Base-by-base conservation (phyloP, 2,113 vertebrate genomes). In the Bombycilla garrulus region DNA sequence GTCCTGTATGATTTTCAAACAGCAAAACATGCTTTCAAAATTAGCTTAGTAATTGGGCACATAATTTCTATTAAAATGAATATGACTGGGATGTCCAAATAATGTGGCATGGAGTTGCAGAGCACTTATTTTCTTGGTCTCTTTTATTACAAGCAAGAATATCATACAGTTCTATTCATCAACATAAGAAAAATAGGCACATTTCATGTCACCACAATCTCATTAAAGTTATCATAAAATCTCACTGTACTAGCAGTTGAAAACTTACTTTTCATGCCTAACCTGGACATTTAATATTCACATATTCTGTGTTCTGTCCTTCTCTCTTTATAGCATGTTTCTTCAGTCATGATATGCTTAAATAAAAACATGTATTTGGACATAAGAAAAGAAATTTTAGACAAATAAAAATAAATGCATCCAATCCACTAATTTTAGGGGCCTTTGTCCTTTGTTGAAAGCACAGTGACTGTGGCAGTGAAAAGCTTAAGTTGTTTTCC, bases 11-110 rank as follows among this genome's bases (percentile, higher is more conserved):
- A 53, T 79, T 89, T 92, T 93, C 53, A 90, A 95, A 84, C 7
- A 86, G 12, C 13, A 86, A 93, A 93, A 45, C 81, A 80, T 47
- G 77, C 81, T 97, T 97, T 89, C 73, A 91, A 92, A 95, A 92
- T 86, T 83, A 86, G 19, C 26, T 78, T 64, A 71, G 88, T 67
- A 81, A 93, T 74, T 93, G 20, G 51, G 56, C 80, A 78, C 76
- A 50, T 57, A 91, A 93, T 95, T 91, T 77, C 73, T 77, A 95
- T 86, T 95, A 81, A 79, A 89, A 89, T 84, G 48, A 91, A 48
- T 81, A 51, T 21, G 31, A 89, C 17, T 81, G 40, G 35, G 1
- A 12, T 90, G 83, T 56, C 53, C 40, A 96, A 91, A 89, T 65
- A 17, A 40, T 90, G 81, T 69, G 51, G 40, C 61, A 64, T 14